Conservation (phyloP, 2,113 vertebrate species). For the Panthera tigris region DNA sequence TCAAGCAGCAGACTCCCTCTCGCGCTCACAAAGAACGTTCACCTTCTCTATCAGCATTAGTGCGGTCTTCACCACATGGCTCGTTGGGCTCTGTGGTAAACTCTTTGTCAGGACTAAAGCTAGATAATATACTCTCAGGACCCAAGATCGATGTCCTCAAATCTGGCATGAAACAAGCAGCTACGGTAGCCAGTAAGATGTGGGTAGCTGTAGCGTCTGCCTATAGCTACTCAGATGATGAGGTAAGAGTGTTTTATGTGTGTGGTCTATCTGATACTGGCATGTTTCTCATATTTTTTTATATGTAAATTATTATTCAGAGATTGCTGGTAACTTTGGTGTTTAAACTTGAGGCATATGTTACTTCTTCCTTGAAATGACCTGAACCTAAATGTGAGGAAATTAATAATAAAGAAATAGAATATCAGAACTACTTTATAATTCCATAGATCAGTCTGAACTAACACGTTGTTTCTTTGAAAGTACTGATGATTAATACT, state of each 20-base stretch:
- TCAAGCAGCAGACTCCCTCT: constrained; percentile 82
- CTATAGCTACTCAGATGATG: constrained; percentile 95
- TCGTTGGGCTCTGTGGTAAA: constrained; percentile 95
- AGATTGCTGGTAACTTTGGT: not conserved
- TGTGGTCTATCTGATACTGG: not conserved
- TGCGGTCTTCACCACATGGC: constrained; percentile 91
- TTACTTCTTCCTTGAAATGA: constrained; percentile 48
- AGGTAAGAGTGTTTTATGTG: constrained; percentile 83
- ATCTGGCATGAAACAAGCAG: constrained; percentile 96
- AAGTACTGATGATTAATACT: constrained; percentile 27
- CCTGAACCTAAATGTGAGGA: not conserved
- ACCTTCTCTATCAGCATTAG: constrained; percentile 89
- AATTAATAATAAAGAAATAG: constrained; percentile 35
- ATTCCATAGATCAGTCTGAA: not conserved
- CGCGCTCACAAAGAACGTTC: constrained; percentile 86
- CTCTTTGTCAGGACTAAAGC: constrained; percentile 93
- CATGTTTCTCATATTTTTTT: not conserved
- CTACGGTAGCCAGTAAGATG: constrained; percentile 95
- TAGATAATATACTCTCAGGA: constrained; percentile 94
- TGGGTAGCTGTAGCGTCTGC: constrained; percentile 95
- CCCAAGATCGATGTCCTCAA: constrained; percentile 97
- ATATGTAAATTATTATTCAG: not conserved
- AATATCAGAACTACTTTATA: not conserved
- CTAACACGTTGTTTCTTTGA: constrained; percentile 40
- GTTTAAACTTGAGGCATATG: constrained; percentile 1